Conservation (phyloP, 2,888 invertebrate species). For the Platerodrilus igneus region DNA sequence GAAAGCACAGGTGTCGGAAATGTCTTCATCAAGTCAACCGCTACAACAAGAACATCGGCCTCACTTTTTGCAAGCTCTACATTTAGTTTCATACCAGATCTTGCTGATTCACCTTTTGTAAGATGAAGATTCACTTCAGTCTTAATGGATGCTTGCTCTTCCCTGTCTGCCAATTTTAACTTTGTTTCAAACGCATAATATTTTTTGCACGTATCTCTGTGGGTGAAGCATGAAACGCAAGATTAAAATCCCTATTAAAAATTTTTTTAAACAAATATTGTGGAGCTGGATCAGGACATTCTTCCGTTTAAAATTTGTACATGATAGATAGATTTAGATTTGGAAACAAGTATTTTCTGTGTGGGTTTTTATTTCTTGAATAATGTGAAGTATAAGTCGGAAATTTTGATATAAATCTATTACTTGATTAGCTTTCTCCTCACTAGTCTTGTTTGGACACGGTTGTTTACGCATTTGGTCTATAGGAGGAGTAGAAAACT, state of each 20-base stretch:
- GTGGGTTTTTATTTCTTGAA: no score
- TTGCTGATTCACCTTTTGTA: conserved; percentile 5
- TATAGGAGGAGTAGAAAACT: not conserved
- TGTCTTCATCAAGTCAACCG: conserved; percentile 27
- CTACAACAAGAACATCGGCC: conserved; percentile 12
- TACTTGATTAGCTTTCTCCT: not conserved
- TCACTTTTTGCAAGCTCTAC: conserved; percentile 4
- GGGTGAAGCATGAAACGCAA: conserved; percentile 1
- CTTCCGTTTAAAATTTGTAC: not conserved
- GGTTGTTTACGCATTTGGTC: not conserved
- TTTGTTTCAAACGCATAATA: not conserved
- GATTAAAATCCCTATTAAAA: conserved; percentile 2
- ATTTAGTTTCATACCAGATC: conserved; percentile 4
- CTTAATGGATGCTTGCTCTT: not conserved
- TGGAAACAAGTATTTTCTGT: no score
- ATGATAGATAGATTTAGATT: not conserved
- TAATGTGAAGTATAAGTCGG: no score
- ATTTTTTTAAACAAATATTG: not conserved
- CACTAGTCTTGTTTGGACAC: not conserved
- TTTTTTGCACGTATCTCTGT: not conserved
- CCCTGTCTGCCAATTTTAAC: not conserved
- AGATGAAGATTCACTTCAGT: conserved; percentile 5
- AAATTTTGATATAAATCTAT: conserved; percentile 1
- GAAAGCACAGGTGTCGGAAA: conserved; percentile 24
- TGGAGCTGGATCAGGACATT: not conserved